phyloP scores from a whole-genome alignment of 2,888 invertebrate species.

The Ctena decussata region DNA sequence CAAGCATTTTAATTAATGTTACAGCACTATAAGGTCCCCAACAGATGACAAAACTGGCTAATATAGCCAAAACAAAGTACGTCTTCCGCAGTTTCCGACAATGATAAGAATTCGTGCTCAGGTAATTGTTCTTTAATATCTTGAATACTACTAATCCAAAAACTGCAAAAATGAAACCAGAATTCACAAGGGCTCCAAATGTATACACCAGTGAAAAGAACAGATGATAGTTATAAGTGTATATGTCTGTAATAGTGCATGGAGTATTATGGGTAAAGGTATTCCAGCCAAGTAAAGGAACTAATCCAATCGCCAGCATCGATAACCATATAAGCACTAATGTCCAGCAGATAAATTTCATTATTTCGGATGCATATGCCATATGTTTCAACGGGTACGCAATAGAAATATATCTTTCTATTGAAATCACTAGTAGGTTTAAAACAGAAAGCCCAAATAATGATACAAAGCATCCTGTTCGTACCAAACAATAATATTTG shows the following conservation, averaged over 20 bases:
- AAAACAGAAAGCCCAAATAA: not conserved
- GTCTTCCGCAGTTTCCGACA: constrained; percentile 33
- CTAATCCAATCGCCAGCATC: not conserved
- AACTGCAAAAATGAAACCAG: not conserved
- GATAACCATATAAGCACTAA: not conserved
- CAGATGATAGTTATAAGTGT: not conserved
- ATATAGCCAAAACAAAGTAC: constrained; percentile 43
- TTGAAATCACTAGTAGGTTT: not conserved
- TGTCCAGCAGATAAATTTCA: not conserved
- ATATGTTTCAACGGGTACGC: constrained; percentile 48
- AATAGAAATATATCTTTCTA: not conserved
- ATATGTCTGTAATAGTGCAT: not conserved
- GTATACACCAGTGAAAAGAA: not conserved
- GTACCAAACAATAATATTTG: not conserved
- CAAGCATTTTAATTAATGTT: constrained; percentile 22
- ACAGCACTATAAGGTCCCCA: constrained; percentile 57
- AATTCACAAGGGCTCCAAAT: not conserved
- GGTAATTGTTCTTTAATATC: not conserved
- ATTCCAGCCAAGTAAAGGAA: not conserved
- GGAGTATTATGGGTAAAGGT: too few species aligned
- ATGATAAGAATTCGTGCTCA: not conserved
- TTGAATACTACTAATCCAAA: not conserved
- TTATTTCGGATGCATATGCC: not conserved
- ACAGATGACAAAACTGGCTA: constrained; percentile 48
- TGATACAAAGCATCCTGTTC: not conserved